These are phyloP conservation scores for Platysternon megacephalum DNA, from an alignment of 2,113 vertebrate species.

Conservation along the genomic window DNA sequence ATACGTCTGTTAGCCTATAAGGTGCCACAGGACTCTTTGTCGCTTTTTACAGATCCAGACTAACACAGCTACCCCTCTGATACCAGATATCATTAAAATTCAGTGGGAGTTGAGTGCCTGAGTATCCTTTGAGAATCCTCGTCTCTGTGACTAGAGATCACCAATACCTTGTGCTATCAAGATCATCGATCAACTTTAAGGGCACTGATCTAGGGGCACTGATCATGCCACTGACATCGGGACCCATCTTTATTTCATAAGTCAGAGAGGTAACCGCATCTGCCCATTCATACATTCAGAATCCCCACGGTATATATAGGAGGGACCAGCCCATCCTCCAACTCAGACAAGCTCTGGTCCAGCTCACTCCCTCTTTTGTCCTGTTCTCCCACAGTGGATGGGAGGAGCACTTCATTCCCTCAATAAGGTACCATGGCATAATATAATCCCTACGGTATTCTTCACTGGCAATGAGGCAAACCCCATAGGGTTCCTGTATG, in stretches of 20 bases:
- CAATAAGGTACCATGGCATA: rapidly evolving
- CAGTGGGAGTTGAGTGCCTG: conserved; percentile 45
- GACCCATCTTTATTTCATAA: neutral
- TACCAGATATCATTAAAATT: conserved; percentile 4
- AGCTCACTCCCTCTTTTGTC: neutral
- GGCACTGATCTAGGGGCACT: neutral
- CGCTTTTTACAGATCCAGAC: too few species aligned
- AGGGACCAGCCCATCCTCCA: rapidly evolving
- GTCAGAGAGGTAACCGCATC: neutral
- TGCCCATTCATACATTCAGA: neutral
- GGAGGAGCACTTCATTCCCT: neutral
- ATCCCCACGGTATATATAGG: neutral
- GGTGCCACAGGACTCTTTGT: too few species aligned
- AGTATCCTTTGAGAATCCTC: neutral
- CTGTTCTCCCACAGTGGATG: neutral
- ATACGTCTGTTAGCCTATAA: too few species aligned
- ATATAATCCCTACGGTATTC: neutral
- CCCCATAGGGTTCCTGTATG: neutral
- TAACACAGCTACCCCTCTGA: too few species aligned
- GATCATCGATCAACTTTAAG: neutral
- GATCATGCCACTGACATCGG: neutral
- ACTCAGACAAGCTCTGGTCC: neutral
- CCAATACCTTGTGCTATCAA: neutral
- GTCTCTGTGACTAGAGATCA: neutral
- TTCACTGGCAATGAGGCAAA: neutral